These are phyloP conservation scores for Fragum fragum DNA, from an alignment of 2,888 invertebrate species.

Conservation along the genomic window DNA sequence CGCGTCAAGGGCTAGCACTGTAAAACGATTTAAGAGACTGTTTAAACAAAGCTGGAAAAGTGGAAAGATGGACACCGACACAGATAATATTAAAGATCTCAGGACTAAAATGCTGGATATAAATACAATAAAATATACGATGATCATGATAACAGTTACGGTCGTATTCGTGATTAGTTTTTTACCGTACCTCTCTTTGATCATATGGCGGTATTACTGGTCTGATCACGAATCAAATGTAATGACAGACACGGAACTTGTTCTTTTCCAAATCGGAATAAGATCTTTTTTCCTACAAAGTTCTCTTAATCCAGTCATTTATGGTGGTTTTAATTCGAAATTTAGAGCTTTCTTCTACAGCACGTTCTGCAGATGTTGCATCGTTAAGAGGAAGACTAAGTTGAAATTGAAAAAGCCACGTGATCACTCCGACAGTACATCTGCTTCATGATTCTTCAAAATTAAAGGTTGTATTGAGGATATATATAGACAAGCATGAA, in stretches of 20 bases:
- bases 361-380: constrained; percentile 41
- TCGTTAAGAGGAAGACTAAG: neutral
- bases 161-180: constrained; percentile 68
- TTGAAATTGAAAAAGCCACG: constrained; percentile 9
- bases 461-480: too few relatives aligned
- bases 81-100: constrained; percentile 58
- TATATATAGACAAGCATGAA: too few relatives aligned
- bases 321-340: constrained; percentile 70
- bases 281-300: constrained; percentile 69
- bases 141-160: constrained; percentile 67
- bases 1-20: constrained; percentile 50
- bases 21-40: constrained; percentile 41
- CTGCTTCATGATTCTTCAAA: constrained; percentile 26
- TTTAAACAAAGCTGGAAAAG: constrained; percentile 21
- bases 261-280: constrained; percentile 65
- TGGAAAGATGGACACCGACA: constrained; percentile 47
- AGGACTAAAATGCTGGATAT: constrained; percentile 64
- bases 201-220: constrained; percentile 64
- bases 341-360: constrained; percentile 65
- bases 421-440: constrained; percentile 37
- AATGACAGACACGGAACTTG: constrained; percentile 57
- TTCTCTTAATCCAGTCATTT: constrained; percentile 68
- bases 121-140: constrained; percentile 66
- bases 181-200: constrained; percentile 65
- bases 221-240: constrained; percentile 58